phyloP scores from a whole-genome alignment of 2,888 invertebrate genomes.

The Timandra comae region DNA sequence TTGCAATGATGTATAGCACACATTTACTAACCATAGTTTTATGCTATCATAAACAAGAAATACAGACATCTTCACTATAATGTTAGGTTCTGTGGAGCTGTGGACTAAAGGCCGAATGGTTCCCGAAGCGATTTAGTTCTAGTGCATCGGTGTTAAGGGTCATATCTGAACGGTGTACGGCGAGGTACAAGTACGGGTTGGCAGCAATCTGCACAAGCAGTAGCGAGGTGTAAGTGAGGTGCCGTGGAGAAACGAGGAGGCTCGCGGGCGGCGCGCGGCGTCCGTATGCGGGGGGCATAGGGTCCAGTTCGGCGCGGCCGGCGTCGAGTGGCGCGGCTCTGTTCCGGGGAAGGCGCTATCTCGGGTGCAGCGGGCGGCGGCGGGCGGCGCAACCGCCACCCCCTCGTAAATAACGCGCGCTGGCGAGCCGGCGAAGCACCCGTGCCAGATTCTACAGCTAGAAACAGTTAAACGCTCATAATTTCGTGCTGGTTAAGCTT shows the following conservation, averaged over 20 bases:
- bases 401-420: slow-evolving; percentile 75
- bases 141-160: slow-evolving; percentile 53
- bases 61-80: slow-evolving; percentile 65
- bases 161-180: slow-evolving; percentile 49
- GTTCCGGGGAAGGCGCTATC: slow-evolving; percentile 74
- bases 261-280: slow-evolving; percentile 24
- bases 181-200: slow-evolving; percentile 47
- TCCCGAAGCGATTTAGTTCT: slow-evolving; percentile 41
- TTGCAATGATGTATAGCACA: slow-evolving; percentile 48
- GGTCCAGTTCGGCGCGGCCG: slow-evolving; percentile 30
- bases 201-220: slow-evolving; percentile 66
- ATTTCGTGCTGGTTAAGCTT: slow-evolving; percentile 77
- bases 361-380: slow-evolving; percentile 59
- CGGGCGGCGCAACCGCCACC: slow-evolving; percentile 47
- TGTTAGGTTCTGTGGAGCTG: slow-evolving; percentile 47
- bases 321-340: slow-evolving; percentile 42
- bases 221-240: slow-evolving; percentile 57
- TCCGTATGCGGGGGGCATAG: slow-evolving; percentile 29
- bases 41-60: slow-evolving; percentile 63
- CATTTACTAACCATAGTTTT: slow-evolving; percentile 63
- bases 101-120: slow-evolving; percentile 39
- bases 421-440: slow-evolving; percentile 76
- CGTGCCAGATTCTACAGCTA: slow-evolving; percentile 77
- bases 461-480: slow-evolving; percentile 78
- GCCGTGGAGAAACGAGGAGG: slow-evolving; percentile 45